Evolutionary conservation across 2,797 vertebrate species (phyloP).

Genomic region (Danio choprae): DNA sequence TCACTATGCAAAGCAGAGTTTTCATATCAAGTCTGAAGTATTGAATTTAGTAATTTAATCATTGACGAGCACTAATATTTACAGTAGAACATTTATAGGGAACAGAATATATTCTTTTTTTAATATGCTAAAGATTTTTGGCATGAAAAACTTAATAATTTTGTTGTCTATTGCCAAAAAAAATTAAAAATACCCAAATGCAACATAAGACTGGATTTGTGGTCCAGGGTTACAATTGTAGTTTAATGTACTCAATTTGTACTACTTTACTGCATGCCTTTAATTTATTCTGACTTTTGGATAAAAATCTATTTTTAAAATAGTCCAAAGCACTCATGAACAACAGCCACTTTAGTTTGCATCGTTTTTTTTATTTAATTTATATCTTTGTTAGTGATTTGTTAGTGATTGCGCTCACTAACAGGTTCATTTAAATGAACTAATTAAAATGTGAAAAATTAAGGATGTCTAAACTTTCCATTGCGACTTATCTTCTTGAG

Average conservation of each 20-base stretch:
- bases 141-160: too few relatives aligned
- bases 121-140: too few relatives aligned
- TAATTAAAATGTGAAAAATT: background rate
- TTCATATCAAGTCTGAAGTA: too few relatives aligned
- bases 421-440: background rate
- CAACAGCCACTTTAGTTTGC: background rate
- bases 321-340: background rate
- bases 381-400: background rate
- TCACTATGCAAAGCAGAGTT: too few relatives aligned
- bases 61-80: too few relatives aligned
- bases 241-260: background rate
- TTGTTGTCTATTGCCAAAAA: too few relatives aligned
- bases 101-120: too few relatives aligned
- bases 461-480: conserved; percentile 23
- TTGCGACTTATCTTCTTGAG: conserved; percentile 48
- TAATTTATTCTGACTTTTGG: background rate
- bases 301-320: background rate
- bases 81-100: too few relatives aligned
- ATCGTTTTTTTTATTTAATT: background rate
- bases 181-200: too few relatives aligned
- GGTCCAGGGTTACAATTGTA: too few relatives aligned
- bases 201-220: too few relatives aligned
- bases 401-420: background rate
- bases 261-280: background rate
- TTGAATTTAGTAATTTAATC: too few relatives aligned